Conservation (phyloP, 2,797 vertebrate species). For the Mormyrus proboscirostris region DNA sequence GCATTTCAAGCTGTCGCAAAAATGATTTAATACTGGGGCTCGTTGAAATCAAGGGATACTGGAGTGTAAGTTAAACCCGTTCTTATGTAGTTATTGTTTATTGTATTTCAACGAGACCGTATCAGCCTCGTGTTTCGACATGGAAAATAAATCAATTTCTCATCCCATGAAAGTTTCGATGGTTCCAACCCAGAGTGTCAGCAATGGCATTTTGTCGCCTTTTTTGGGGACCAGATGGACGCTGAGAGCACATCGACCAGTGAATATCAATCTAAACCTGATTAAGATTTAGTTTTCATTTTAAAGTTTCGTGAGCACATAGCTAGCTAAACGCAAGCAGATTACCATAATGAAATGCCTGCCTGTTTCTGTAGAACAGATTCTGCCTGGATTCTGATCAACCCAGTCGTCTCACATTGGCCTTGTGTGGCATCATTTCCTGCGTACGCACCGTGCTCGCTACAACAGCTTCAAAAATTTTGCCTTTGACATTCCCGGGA, state of each 20-base stretch:
- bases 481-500: background rate
- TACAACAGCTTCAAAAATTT: background rate
- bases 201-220: background rate
- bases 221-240: background rate
- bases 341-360: background rate
- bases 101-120: background rate
- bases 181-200: background rate
- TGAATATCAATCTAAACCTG: background rate
- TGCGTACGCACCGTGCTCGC: background rate
- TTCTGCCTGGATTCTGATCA: background rate
- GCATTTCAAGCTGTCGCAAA: background rate
- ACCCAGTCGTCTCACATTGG: background rate
- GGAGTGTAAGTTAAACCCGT: slow-evolving; percentile 10
- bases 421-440: background rate
- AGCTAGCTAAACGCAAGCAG: background rate
- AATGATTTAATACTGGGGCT: slow-evolving; percentile 16
- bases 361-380: background rate
- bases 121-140: slow-evolving; percentile 1
- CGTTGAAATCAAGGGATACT: slow-evolving; percentile 13
- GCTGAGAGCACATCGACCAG: background rate
- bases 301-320: background rate
- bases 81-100: slow-evolving; percentile 16
- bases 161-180: background rate
- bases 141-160: slow-evolving; percentile 11
- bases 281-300: background rate